Evolutionary conservation across 2,113 vertebrate genomes (phyloP).

Genomic region (Ceyx melanurus): DNA sequence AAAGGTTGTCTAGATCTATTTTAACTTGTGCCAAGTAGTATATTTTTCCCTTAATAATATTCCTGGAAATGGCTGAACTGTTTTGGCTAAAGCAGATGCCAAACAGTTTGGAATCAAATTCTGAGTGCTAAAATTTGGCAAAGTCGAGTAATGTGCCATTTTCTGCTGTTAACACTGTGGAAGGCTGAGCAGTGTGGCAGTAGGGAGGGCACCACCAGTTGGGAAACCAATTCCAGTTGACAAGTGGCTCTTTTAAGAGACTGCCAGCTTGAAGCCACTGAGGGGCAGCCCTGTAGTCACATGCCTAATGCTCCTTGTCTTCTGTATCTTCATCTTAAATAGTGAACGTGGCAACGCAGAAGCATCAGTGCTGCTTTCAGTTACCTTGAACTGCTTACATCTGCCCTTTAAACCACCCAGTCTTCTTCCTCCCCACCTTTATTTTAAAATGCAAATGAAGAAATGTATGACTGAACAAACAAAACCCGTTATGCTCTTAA

Average conservation of each 20-base stretch:
- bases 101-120: background rate
- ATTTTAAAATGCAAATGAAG: background rate
- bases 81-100: background rate
- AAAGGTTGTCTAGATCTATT: slow-evolving; percentile 3
- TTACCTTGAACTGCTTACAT: background rate
- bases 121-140: background rate
- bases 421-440: background rate
- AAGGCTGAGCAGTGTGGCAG: background rate
- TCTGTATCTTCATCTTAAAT: background rate
- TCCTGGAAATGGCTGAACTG: slow-evolving; percentile 8
- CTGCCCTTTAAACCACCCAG: background rate
- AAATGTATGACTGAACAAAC: background rate
- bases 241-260: background rate
- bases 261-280: background rate
- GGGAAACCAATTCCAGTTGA: background rate
- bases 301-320: accelerated
- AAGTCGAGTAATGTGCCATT: background rate
- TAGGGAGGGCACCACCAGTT: background rate
- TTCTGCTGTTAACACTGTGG: background rate
- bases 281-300: background rate
- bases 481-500: background rate
- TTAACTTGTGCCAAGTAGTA: background rate
- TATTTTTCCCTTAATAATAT: slow-evolving; percentile 1
- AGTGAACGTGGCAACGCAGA: background rate
- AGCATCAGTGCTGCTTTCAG: background rate